Evolutionary conservation across 2,797 vertebrate species (phyloP), one percentile per base, ranked within the genome.

Genomic region (Crax fasciolata): DNA sequence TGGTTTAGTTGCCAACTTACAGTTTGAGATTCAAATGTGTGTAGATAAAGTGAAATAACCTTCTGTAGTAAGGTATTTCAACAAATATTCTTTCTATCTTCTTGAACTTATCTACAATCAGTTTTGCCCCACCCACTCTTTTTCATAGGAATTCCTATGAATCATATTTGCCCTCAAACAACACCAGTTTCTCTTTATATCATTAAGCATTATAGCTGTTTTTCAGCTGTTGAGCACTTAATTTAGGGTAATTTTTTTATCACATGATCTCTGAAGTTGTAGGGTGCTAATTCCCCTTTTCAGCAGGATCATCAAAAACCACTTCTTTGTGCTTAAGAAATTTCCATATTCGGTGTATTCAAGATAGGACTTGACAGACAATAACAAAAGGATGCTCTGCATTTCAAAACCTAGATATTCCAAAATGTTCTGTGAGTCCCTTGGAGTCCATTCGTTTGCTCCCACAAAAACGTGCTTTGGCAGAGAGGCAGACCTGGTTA

Each of bases 161-260:
- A 58, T 71, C n/a, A 27, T 51, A 54, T 39, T 87, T 68, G 6
- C 48, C 58, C 82, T 88, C 20, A 5, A 61, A 32, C 25, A 68
- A 12, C 24, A 44, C 54, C 27, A 8, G 16, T 71, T 78, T 87
- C 21, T 72, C 35, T 79, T 51, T 74, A n/a, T 59, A 38, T 49
- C 70, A 89, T 81, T 63, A 71, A 71, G 4, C 9, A 54, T 14
- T 89, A 30, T 51, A 5, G 4, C 11, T 68, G 4, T 15, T 90
- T 82, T 57, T 66, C 10, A 44, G 61, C 38, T 77, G 6, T 74
- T 48, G n/a, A 77, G 4, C 3, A 51, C 46, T 82, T 92, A 70
- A n/a, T 93, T 92, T 58, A 65, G 43, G 15, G 28, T 41, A 7
- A 3, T 68, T 90, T 75, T 85, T 6, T 75, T 89, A 68, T 54